phyloP scores from a whole-genome alignment of 2,113 vertebrate species.

The Macaca nemestrina region DNA sequence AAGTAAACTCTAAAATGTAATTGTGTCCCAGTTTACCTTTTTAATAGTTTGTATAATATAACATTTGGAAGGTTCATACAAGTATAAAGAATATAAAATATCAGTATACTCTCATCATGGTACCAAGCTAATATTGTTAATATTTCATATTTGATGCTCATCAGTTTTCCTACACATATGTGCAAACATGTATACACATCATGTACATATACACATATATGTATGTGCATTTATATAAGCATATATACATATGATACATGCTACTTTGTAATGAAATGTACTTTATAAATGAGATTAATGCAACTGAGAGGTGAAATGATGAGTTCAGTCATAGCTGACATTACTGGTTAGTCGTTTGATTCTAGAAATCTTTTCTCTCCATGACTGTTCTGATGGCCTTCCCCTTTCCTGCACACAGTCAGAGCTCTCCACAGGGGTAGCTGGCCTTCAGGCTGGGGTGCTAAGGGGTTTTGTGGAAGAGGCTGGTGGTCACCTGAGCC shows the following conservation, averaged over 20 bases:
- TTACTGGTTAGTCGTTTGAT: neutral
- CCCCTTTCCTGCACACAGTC: neutral
- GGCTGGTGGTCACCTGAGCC: neutral
- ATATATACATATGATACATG: too few relatives aligned
- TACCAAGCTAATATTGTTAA: neutral
- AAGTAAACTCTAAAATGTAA: neutral
- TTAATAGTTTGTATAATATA: too few relatives aligned
- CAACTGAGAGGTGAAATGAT: neutral
- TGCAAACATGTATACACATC: neutral
- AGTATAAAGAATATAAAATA: neutral
- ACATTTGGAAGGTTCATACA: neutral
- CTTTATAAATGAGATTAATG: neutral
- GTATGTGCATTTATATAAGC: too few relatives aligned
- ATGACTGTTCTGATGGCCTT: neutral
- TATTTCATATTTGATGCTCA: neutral
- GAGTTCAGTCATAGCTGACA: neutral
- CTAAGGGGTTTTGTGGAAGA: neutral
- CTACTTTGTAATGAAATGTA: neutral
- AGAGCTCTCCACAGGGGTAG: neutral
- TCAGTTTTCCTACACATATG: neutral
- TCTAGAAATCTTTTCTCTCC: neutral
- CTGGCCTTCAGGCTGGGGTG: neutral
- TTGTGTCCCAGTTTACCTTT: neutral
- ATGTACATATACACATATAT: too few relatives aligned
- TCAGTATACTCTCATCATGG: neutral